phyloP scores from a whole-genome alignment of 92 coral and sea anemone species.

The Actinernus sp. region DNA sequence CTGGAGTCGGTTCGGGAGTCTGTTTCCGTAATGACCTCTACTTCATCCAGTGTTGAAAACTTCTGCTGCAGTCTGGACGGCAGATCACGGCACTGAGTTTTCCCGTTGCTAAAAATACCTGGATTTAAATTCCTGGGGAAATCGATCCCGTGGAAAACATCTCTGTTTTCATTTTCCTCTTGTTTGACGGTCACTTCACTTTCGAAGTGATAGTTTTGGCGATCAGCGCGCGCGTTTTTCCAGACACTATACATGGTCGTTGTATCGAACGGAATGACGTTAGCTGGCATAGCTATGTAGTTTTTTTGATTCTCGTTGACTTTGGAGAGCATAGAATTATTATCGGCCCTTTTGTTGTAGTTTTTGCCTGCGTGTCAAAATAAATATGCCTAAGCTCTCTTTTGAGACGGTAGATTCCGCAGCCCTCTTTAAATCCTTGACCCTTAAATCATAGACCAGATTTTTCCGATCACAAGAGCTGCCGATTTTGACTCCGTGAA shows the following conservation, averaged over 20 bases:
- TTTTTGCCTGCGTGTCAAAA: constrained; percentile 30
- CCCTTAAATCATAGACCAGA: too few relatives aligned
- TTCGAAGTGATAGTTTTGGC: too few relatives aligned
- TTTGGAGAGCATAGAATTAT: constrained; percentile 25
- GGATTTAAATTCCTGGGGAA: too few relatives aligned
- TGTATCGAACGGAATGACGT: background rate
- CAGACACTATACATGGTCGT: background rate
- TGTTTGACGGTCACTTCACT: too few relatives aligned
- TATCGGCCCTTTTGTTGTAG: constrained; percentile 21
- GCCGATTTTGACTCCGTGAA: too few relatives aligned
- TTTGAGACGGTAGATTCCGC: constrained; percentile 3
- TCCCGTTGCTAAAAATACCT: too few relatives aligned
- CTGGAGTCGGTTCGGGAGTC: constrained; percentile 6
- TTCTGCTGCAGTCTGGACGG: background rate
- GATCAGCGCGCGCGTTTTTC: too few relatives aligned
- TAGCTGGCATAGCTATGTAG: background rate
- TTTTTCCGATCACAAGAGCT: too few relatives aligned
- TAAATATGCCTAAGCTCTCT: constrained; percentile 31
- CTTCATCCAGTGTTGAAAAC: constrained; percentile 27
- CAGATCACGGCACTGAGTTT: too few relatives aligned
- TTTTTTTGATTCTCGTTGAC: background rate
- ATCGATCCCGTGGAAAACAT: too few relatives aligned
- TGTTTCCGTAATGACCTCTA: constrained; percentile 20
- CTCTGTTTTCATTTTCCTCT: too few relatives aligned
- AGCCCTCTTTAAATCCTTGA: too few relatives aligned